These are phyloP conservation scores for Spodoptera litura DNA, from an alignment of 1,140 invertebrate species.

Conservation along the genomic window DNA sequence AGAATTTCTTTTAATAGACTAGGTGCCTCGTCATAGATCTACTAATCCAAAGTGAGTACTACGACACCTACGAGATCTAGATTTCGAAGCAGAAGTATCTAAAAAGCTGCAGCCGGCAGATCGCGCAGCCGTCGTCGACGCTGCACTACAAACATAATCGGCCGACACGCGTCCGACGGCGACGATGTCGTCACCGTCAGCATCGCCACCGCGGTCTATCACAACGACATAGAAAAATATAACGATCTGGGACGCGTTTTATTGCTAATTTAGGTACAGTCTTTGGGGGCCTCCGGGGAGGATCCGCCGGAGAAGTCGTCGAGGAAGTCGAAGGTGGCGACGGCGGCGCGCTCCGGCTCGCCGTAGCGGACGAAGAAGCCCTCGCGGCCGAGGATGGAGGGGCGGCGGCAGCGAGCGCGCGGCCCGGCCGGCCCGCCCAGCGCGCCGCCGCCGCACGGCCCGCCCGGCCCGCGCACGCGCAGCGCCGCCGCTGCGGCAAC, in stretches of 20 bases:
- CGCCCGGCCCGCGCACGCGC: conserved; percentile 79
- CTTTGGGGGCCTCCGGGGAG: conserved; percentile 83
- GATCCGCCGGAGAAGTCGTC: conserved; percentile 88
- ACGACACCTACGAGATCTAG: conserved; percentile 69
- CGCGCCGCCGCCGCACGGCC: conserved; percentile 74
- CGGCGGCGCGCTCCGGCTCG: conserved; percentile 91
- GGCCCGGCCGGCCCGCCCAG: conserved; percentile 81
- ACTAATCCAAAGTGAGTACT: conserved; percentile 55
- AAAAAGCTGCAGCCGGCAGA: conserved; percentile 75
- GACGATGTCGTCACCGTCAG: conserved; percentile 27
- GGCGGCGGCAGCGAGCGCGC: conserved; percentile 78
- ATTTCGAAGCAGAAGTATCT: conserved; percentile 55
- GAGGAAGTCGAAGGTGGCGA: conserved; percentile 92
- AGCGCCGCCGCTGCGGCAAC: conserved; percentile 85
- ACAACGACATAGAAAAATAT: conserved; percentile 81
- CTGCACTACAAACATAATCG: conserved; percentile 62
- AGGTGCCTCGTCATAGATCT: conserved; percentile 59
- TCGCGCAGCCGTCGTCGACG: conserved; percentile 59
- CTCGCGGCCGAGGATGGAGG: conserved; percentile 90
- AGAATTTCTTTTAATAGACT: conserved; percentile 57
- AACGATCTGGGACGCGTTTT: conserved; percentile 61
- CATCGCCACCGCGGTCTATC: conserved; percentile 59
- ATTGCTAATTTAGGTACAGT: conserved; percentile 72
- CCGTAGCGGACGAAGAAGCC: conserved; percentile 92
- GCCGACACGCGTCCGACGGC: conserved; percentile 51